Percentiles rank a stretch among this genome's conserved stretches.
phyloP scores from a whole-genome alignment of 2,888 invertebrate species.

The Petrolisthes manimaculis region DNA sequence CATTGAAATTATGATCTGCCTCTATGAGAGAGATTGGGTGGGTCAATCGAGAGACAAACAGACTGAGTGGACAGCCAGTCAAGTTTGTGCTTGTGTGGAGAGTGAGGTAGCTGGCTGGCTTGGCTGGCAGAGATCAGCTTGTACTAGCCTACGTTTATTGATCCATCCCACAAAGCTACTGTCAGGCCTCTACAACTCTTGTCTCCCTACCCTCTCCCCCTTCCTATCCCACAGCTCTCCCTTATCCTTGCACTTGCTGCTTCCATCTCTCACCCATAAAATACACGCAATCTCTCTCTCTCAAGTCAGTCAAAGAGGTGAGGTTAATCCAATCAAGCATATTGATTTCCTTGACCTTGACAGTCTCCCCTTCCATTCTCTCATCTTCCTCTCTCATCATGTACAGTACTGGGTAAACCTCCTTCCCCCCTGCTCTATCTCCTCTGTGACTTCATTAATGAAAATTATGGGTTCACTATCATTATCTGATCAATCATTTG shows the following conservation, averaged over 20 bases:
- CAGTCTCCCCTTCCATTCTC: background rate
- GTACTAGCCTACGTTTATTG: constrained; percentile 11
- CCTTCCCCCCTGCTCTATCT: background rate
- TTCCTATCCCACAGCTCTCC: constrained; percentile 4
- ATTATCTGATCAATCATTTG: too few relatives aligned
- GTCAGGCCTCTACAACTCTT: background rate
- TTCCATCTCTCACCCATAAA: background rate
- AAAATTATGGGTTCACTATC: too few relatives aligned
- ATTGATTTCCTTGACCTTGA: constrained; percentile 49
- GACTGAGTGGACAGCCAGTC: background rate
- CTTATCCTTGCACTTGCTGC: background rate
- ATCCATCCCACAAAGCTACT: constrained; percentile 3
- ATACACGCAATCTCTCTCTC: background rate
- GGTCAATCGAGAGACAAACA: background rate
- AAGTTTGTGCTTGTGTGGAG: background rate
- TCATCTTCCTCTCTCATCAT: background rate
- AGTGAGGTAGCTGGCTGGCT: background rate
- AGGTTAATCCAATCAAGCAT: constrained; percentile 21
- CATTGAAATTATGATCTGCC: too few relatives aligned
- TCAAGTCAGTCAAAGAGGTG: background rate
- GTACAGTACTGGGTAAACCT: too few relatives aligned
- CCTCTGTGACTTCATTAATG: background rate
- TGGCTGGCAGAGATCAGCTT: background rate
- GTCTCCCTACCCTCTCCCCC: background rate
- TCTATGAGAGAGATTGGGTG: background rate